A percentile compares a stretch with the other conserved stretches of the same genome.
Evolutionary conservation across 1,140 invertebrate species (phyloP).

Genomic region (Lysiphlebus fabarum): DNA sequence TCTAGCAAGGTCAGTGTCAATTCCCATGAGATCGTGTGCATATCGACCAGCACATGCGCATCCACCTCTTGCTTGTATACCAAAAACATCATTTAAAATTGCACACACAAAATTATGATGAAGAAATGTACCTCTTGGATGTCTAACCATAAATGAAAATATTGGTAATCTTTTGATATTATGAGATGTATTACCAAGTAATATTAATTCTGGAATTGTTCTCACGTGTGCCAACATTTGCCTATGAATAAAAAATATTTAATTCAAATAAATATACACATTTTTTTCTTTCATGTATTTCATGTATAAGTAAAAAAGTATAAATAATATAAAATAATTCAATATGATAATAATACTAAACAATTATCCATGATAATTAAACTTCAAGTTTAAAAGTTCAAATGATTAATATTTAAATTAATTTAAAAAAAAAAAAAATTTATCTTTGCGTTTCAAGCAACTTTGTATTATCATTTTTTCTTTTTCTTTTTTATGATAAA

Average conservation of each 20-base stretch:
- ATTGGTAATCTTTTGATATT: constrained; percentile 70
- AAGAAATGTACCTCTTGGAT: constrained; percentile 75
- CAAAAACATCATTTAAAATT: constrained; percentile 87
- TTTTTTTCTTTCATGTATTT: background rate
- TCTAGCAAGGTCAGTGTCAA: constrained; percentile 70
- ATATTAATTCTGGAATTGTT: constrained; percentile 73
- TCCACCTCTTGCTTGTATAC: constrained; percentile 84
- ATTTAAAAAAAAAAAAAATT: too few relatives aligned
- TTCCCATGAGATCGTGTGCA: constrained; percentile 80
- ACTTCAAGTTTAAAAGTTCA: background rate
- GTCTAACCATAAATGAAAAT: constrained; percentile 83
- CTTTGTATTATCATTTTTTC: too few relatives aligned
- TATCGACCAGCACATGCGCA: constrained; percentile 84
- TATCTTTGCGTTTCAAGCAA: too few relatives aligned
- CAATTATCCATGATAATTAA: background rate
- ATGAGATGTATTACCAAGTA: constrained; percentile 70
- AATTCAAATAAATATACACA: background rate
- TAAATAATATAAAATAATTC: background rate
- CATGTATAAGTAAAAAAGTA: background rate
- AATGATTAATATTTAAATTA: too few relatives aligned
- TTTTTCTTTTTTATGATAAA: too few relatives aligned
- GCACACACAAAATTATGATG: constrained; percentile 89
- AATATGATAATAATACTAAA: background rate
- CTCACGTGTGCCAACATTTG: constrained; percentile 71
- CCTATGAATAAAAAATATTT: constrained; percentile 56